Evolutionary conservation across 92 coral and sea anemone genomes (phyloP).

Genomic region (Zoanthus gigantus): DNA sequence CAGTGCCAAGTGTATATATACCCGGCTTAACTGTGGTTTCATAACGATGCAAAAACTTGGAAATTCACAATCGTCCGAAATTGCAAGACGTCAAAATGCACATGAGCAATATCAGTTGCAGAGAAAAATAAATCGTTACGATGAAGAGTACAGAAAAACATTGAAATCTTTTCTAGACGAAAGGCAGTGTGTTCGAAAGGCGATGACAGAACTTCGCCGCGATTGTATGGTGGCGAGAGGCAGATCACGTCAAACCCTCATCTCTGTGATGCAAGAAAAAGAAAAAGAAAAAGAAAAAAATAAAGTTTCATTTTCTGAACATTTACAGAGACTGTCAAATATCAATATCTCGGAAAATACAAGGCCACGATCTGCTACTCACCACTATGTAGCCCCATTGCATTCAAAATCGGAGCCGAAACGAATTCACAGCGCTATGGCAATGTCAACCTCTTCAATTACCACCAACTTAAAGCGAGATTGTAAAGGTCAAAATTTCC

Average conservation of each 20-base stretch:
- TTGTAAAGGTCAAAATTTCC: neutral
- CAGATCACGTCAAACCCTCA: neutral
- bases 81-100: constrained; percentile 76
- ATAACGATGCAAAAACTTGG: constrained; percentile 25
- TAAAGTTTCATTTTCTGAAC: neutral
- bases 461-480: neutral
- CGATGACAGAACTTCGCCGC: constrained; percentile 61
- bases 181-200: constrained; percentile 56
- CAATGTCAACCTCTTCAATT: constrained; percentile 3
- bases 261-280: neutral
- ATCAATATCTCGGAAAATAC: neutral
- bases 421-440: neutral
- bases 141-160: constrained; percentile 69
- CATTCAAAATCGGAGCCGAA: neutral
- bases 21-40: neutral
- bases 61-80: constrained; percentile 66
- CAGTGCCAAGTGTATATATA: neutral
- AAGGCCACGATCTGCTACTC: neutral
- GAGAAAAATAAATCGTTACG: constrained; percentile 62
- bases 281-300: neutral
- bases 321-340: neutral
- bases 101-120: constrained; percentile 71
- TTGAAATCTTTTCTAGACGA: constrained; percentile 68
- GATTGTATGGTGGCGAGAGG: neutral
- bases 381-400: neutral